Base-by-base conservation (phyloP, 2,888 invertebrate genomes). In the Neria commutata region DNA sequence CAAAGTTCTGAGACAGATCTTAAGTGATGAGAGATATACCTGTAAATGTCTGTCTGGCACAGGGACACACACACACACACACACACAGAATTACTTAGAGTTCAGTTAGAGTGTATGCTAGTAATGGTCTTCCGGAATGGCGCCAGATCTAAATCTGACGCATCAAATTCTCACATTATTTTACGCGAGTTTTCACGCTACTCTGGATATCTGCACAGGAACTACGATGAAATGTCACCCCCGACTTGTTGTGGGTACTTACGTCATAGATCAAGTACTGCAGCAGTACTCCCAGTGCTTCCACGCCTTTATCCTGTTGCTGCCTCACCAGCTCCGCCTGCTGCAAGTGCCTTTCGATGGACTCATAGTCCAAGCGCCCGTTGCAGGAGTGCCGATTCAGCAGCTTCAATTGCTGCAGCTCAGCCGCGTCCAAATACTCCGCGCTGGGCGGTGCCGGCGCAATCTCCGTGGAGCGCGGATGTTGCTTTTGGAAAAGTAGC, bases 261-360 rank as follows among this genome's bases (percentile, higher is more conserved):
- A 90, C 90, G 80, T 88, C 86, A 79, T 87, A 87, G 72, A 91
- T 91, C 77, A 95, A 86, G 83, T 94, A 92, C 81, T 94, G 91
- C 68, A 95, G 88, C 65, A 94, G 86, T 66, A 92, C 88, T 62
- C 92, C 90, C 72, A 95, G 86, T 42, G 93, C 95, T 81, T 94
- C 91, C 54, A 92, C 87, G 58, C 91, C 89, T 70, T 88, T 87
- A 49, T 89, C 85, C 52, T 71, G 71, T 46, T 69, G 67, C 49
- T 66, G 63, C 25, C 67, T 58, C 57, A 64, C 66, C 53, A 67
- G 54, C 42, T 67, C 58, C 54, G 65, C 57, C 40, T 65, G 62
- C 29, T 66, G 59, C 60, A 70, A 61, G 54, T 70, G 66, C 52
- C 48, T 60, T 52, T 70, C 64, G 61, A 78, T 56, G 1, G 71